These are phyloP conservation scores for Hydractinia symbiolongicarpus DNA, from an alignment of 30 jellyfish, hydroid and myxozoan genomes.

Conservation along the genomic window DNA sequence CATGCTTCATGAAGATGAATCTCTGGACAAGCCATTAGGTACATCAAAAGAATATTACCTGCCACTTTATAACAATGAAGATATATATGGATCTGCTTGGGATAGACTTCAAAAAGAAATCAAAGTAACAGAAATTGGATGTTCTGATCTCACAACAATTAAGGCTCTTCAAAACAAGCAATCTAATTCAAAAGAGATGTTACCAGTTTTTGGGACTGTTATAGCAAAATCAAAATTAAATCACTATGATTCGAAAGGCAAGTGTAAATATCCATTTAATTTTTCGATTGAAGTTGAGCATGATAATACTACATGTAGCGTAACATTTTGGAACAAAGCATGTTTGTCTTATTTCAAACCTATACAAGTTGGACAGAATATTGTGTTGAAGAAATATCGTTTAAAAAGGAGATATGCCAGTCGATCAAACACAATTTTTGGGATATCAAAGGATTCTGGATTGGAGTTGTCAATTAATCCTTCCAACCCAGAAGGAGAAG, in stretches of 20 bases:
- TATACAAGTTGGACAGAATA: conserved; percentile 17
- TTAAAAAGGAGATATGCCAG: not conserved
- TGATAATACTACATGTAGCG: conserved; percentile 5
- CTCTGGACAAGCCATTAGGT: conserved; percentile 5
- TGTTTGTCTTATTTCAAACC: conserved; percentile 15
- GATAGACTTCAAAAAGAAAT: not conserved
- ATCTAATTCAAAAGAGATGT: not conserved
- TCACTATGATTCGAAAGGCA: not conserved
- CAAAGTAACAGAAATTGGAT: not conserved
- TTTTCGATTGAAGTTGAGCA: conserved; percentile 19
- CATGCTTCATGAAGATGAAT: not conserved
- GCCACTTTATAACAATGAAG: conserved; percentile 19
- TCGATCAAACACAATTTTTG: conserved; percentile 20
- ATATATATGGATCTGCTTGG: conserved; percentile 14
- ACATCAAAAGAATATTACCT: conserved; percentile 3
- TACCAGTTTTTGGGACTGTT: conserved; percentile 20
- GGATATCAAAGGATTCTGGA: conserved; percentile 1
- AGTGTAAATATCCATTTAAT: conserved; percentile 1
- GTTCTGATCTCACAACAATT: not conserved
- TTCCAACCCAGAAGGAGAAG: conserved; percentile 7
- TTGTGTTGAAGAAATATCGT: conserved; percentile 10
- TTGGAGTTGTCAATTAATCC: conserved; percentile 22
- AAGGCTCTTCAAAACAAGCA: not conserved
- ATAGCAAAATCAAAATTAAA: conserved; percentile 19
- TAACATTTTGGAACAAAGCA: conserved; percentile 18